Evolutionary conservation across 2,113 vertebrate species (phyloP).

Genomic region (Sarotherodon lohbergeri): DNA sequence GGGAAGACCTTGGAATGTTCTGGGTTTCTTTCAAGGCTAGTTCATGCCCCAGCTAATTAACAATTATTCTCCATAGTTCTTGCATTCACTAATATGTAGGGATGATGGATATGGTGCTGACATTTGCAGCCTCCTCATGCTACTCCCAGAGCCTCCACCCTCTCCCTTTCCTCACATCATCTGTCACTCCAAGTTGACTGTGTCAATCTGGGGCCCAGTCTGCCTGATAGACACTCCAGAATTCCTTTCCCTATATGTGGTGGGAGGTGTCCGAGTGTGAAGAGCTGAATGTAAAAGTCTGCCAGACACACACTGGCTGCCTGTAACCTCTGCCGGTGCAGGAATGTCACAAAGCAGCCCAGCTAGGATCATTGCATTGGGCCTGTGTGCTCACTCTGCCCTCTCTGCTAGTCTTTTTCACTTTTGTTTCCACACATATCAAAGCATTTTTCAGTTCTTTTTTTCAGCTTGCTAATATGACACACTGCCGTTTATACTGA

Average conservation of each 20-base stretch:
- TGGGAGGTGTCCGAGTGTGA: conserved; percentile 15
- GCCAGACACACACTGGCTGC: background rate
- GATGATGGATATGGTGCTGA: conserved; percentile 66
- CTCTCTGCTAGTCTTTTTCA: conserved; percentile 39
- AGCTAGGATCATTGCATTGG: conserved; percentile 46
- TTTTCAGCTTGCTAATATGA: conserved; percentile 53
- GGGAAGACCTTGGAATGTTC: conserved; percentile 57
- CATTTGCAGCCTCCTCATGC: conserved; percentile 42
- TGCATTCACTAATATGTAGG: conserved; percentile 49
- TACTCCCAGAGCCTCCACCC: conserved; percentile 25
- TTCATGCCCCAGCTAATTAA: conserved; percentile 68
- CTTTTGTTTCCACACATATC: conserved; percentile 59
- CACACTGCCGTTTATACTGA: conserved; percentile 54
- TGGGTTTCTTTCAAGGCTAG: conserved; percentile 47
- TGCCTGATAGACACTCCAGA: conserved; percentile 40
- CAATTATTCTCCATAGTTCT: conserved; percentile 59
- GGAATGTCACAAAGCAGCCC: conserved; percentile 35
- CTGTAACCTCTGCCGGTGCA: conserved; percentile 30
- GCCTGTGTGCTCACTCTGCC: conserved; percentile 29
- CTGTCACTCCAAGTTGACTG: conserved; percentile 35
- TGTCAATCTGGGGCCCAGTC: conserved; percentile 49
- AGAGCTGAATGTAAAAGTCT: conserved; percentile 19
- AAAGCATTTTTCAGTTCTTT: conserved; percentile 56
- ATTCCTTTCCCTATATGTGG: conserved; percentile 37
- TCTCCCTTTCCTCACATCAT: conserved; percentile 26